Evolutionary conservation across 2,888 invertebrate genomes (phyloP), one percentile per base, ranked within the genome.

Genomic region (Agonopterix subpropinquella): DNA sequence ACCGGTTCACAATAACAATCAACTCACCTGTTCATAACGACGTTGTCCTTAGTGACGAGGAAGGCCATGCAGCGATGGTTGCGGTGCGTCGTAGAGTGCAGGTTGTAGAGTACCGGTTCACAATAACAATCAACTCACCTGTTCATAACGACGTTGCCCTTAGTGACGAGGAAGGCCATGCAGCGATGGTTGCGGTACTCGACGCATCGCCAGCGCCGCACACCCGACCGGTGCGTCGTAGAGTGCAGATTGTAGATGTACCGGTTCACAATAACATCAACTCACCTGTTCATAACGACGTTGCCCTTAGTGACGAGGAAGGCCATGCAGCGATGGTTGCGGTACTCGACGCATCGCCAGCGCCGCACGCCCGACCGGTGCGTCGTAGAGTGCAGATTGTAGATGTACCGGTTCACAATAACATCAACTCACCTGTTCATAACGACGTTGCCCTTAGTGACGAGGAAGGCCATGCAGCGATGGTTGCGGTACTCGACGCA

Each of bases 341-440:
- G 73, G 49, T 89, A 89, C 52, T 89, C 86, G n/a, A 84, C 82
- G 51, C 89, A 89, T 1, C 89, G 80, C 89, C 89, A 89, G 1
- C 87, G 71, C 0, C 80, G 64, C 9, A 80, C 54, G 1, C 78
- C 81, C 0, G 64, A 47, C 1, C 64, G 59, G 1, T 61, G 55
- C 4, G 67, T 65, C 0, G 66, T 62, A 0, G 84, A 85, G 51
- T 81, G 77, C 52, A 88, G 57, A 52, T 88, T 89, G 64, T 89
- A 89, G 36, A 89, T 77, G 57, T 81, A 89, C n/a, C n/a, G n/a
- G n/a, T n/a, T n/a, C n/a, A n/a, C n/a, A n/a, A n/a, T n/a, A n/a
- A n/a, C n/a, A n/a, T 18, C 18, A 18, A 37, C 54, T 49, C 47
- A 86, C 89, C 89, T 79, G 56, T 77, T 85, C 1, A 85, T 52